Evolutionary conservation across 2,888 invertebrate genomes (phyloP), one percentile per base, ranked within the genome.

Genomic region (Ophonus ardosiacus): DNA sequence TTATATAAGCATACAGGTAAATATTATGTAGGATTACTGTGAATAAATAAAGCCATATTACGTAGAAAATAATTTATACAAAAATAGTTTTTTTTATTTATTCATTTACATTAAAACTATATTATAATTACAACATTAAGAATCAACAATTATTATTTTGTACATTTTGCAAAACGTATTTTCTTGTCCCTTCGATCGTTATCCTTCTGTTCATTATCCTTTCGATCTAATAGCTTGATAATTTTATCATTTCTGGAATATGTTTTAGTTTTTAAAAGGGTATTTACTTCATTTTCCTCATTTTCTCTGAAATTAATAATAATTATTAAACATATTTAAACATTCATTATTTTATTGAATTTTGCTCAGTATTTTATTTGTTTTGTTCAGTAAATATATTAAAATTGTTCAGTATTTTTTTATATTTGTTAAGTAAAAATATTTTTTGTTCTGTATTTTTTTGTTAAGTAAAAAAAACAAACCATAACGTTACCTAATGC

Each of bases 41-140:
- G 40, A 74, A 40, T 17, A 74, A 74, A 74, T 74, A 74, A 40
- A 74, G 71, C 71, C 71, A 74, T 74, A 74, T 74, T 74, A 74
- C 13, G 15, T 74, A 43, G 18, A 43, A 74, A 74, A 18, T 74
- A 43, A 51, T 51, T 51, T 51, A 51, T 51, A 51, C 1, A 10
- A 51, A 51, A 51, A 51, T 51, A 13, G 43, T 51, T 8, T 51
- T 61, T 17, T 21, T 63, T 24, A 63, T 18, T 63, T 10, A 24
- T 63, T 24, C 17, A 18, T 18, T 21, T 63, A 18, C 59, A 59
- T 21, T 63, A 18, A 10, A 59, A 63, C 18, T 63, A 24, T 63
- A 63, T 21, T 21, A 18, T 18, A 51, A 51, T 13, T 6, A 51
- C 1, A 8, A 63, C n/a, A 63, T 18, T 21, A 21, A 10, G 63